A percentile compares a stretch with the other conserved stretches of the same genome.
These are phyloP conservation scores for Ammodytes marinus DNA, from an alignment of 2,113 vertebrate genomes.

Conservation along the genomic window DNA sequence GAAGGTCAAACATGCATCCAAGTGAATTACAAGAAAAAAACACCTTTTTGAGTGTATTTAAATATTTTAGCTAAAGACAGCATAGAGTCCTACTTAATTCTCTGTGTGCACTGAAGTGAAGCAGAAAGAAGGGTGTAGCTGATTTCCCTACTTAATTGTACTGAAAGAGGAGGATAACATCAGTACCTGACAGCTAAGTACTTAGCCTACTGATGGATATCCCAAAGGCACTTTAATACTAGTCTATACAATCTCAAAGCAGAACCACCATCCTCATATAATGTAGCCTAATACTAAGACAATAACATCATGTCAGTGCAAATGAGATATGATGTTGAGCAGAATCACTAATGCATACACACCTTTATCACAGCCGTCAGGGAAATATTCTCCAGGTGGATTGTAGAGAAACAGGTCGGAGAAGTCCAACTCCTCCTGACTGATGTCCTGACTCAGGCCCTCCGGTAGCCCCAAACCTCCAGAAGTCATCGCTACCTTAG, in stretches of 20 bases:
- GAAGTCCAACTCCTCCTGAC: conserved; percentile 92
- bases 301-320: neutral
- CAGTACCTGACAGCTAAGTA: conserved; percentile 49
- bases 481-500: conserved; percentile 82
- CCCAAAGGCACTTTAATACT: conserved; percentile 1
- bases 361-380: conserved; percentile 84
- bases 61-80: neutral
- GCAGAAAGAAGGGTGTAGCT: neutral
- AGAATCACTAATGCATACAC: conserved; percentile 1
- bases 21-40: neutral
- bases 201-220: neutral
- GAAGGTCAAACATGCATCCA: neutral
- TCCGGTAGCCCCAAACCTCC: conserved; percentile 72
- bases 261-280: neutral
- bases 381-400: conserved; percentile 80
- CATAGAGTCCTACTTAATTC: neutral
- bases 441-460: conserved; percentile 71
- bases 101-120: neutral
- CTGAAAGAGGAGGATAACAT: conserved; percentile 25
- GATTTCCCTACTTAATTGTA: neutral
- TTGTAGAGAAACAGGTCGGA: conserved; percentile 90
- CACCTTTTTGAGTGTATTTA: neutral
- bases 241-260: neutral
- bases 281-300: neutral
- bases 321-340: neutral